Conservation (phyloP, 2,113 vertebrate species). For the Chionomys nivalis region DNA sequence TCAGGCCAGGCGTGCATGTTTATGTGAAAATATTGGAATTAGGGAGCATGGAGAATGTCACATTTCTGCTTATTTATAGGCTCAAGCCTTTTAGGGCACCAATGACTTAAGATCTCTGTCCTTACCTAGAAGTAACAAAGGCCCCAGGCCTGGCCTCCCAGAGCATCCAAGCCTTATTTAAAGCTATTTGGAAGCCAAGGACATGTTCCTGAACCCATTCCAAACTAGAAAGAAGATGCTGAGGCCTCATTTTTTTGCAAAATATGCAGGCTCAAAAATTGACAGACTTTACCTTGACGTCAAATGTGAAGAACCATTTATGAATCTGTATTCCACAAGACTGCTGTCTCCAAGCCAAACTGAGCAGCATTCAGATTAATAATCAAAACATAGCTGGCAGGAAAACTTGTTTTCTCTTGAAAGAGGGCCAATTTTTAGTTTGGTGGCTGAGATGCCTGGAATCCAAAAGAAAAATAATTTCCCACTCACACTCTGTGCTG, state of each 20-base stretch:
- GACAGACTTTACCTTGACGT: constrained; percentile 36
- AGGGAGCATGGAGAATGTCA: background rate
- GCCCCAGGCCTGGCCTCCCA: background rate
- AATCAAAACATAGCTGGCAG: constrained; percentile 49
- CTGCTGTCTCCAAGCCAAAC: constrained; percentile 65
- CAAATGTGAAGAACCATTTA: constrained; percentile 48
- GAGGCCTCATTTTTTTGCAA: constrained; percentile 18
- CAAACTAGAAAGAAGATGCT: constrained; percentile 58
- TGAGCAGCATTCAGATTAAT: constrained; percentile 40
- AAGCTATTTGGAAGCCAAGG: constrained; percentile 41
- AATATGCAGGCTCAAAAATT: constrained; percentile 34
- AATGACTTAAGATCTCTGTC: background rate
- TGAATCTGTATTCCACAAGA: constrained; percentile 51
- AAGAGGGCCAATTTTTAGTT: background rate
- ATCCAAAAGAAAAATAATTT: constrained; percentile 43
- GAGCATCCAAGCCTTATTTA: constrained; percentile 16
- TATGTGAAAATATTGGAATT: background rate
- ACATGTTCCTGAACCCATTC: constrained; percentile 51
- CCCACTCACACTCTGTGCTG: background rate
- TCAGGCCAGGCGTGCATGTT: background rate
- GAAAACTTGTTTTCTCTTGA: background rate
- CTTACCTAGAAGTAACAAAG: constrained; percentile 6
- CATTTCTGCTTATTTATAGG: constrained; percentile 32
- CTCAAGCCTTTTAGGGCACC: background rate
- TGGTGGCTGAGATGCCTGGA: background rate